Evolutionary conservation across 2,113 vertebrate species (phyloP).

Genomic region (Antigone vipio): DNA sequence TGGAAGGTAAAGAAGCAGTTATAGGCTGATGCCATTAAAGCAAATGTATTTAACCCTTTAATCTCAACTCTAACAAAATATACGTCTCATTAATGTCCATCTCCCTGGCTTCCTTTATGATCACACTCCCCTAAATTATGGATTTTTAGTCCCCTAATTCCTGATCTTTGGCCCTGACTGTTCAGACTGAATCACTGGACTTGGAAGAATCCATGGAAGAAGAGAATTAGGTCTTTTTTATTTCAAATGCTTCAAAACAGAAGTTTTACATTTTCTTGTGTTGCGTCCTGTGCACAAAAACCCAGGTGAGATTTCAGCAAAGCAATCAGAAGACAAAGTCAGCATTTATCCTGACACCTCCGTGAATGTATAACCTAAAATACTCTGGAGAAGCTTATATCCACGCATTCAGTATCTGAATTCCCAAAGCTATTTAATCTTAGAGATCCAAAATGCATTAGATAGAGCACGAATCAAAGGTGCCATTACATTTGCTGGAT

Average conservation of each 20-base stretch:
- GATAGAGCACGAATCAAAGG: not conserved
- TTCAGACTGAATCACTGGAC: not conserved
- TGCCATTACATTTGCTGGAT: fast-evolving
- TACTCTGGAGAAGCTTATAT: fast-evolving
- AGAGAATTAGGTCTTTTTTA: not conserved
- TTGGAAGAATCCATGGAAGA: not conserved
- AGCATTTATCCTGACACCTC: not conserved
- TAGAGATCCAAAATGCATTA: not conserved
- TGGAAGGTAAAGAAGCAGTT: not conserved
- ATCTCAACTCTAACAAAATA: not conserved
- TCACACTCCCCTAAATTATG: not conserved
- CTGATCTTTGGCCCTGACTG: not conserved
- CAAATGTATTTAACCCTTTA: not conserved
- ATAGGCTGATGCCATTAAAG: not conserved
- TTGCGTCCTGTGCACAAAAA: not conserved
- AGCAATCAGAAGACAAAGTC: not conserved
- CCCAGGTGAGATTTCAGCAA: not conserved
- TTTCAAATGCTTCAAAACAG: not conserved
- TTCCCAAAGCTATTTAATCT: fast-evolving
- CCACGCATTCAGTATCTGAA: fast-evolving
- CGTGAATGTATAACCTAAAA: fast-evolving
- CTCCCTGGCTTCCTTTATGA: not conserved
- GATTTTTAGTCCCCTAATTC: not conserved
- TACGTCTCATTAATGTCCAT: not conserved
- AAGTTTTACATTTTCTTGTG: not conserved